These are phyloP conservation scores for Dysidea cf. avara DNA, from an alignment of 37 sponge, comb jelly and placozoan species.

Conservation along the genomic window DNA sequence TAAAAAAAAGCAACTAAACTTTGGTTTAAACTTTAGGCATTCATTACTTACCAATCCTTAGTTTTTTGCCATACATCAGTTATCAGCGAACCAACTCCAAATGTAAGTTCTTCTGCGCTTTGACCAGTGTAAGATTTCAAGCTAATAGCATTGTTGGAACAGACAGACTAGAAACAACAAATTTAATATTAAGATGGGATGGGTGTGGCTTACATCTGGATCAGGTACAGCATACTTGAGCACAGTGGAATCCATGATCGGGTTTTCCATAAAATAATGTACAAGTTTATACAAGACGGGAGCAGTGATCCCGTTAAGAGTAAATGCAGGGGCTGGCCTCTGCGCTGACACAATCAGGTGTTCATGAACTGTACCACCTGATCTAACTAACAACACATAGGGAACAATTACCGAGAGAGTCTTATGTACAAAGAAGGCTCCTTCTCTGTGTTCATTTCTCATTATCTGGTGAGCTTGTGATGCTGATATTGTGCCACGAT, in stretches of 20 bases:
- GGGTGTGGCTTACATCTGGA: constrained; percentile 47
- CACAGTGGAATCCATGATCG: constrained; percentile 58
- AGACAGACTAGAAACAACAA: constrained; percentile 14
- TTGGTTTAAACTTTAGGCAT: neutral
- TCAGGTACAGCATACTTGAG: constrained; percentile 67
- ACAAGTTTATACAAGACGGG: constrained; percentile 72
- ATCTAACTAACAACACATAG: constrained; percentile 69
- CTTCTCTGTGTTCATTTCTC: constrained; percentile 69
- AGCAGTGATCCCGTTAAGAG: constrained; percentile 47
- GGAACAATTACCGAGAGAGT: constrained; percentile 70
- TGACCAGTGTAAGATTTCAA: constrained; percentile 44
- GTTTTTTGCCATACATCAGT: constrained; percentile 45
- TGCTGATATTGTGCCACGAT: constrained; percentile 43
- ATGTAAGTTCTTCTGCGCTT: constrained; percentile 43
- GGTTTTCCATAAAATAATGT: constrained; percentile 86
- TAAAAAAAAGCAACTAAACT: neutral
- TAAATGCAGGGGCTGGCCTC: constrained; percentile 49
- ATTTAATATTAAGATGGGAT: neutral
- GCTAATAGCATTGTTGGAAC: constrained; percentile 55
- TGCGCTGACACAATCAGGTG: constrained; percentile 39
- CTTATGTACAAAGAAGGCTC: constrained; percentile 76
- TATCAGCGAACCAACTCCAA: constrained; percentile 52
- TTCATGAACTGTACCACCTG: constrained; percentile 44
- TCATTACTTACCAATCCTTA: constrained; percentile 16
- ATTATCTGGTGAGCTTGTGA: constrained; percentile 67